Percentiles rank a stretch among this genome's conserved stretches.
Evolutionary conservation across 2,113 vertebrate species (phyloP).

Genomic region (Cercocebus atys): DNA sequence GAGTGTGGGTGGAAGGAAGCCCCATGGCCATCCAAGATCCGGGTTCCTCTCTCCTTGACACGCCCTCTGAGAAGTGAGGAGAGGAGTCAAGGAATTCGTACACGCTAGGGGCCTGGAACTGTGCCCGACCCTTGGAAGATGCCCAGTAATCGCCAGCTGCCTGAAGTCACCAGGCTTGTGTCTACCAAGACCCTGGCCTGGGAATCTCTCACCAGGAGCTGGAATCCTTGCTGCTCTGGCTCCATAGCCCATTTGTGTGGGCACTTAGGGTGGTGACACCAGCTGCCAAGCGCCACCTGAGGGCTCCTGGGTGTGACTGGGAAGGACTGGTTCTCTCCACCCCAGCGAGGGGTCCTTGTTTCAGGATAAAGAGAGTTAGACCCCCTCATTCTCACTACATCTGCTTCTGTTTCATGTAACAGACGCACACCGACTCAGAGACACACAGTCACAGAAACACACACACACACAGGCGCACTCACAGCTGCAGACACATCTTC

Average conservation of each 20-base stretch:
- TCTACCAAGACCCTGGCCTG: neutral
- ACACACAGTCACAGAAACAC: neutral
- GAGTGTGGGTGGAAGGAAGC: neutral
- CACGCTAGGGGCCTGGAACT: rapidly evolving
- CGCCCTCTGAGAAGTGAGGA: neutral
- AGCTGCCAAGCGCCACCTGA: too few species aligned
- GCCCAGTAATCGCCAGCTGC: neutral
- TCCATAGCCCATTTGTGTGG: neutral
- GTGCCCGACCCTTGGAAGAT: neutral
- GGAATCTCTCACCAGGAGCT: neutral
- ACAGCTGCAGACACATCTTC: neutral
- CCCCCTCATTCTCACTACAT: neutral
- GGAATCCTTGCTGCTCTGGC: neutral
- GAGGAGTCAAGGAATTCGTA: neutral
- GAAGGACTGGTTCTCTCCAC: neutral
- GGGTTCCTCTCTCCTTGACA: neutral
- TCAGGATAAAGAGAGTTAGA: neutral
- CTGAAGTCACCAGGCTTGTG: neutral
- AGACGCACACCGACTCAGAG: neutral
- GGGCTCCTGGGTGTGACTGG: neutral
- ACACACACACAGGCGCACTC: too few species aligned
- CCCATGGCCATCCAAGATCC: rapidly evolving
- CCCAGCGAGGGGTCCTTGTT: neutral
- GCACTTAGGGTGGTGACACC: too few species aligned
- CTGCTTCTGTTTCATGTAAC: neutral